phyloP scores from a whole-genome alignment of 2,888 invertebrate species.

The Lycocerus yunnanus region DNA sequence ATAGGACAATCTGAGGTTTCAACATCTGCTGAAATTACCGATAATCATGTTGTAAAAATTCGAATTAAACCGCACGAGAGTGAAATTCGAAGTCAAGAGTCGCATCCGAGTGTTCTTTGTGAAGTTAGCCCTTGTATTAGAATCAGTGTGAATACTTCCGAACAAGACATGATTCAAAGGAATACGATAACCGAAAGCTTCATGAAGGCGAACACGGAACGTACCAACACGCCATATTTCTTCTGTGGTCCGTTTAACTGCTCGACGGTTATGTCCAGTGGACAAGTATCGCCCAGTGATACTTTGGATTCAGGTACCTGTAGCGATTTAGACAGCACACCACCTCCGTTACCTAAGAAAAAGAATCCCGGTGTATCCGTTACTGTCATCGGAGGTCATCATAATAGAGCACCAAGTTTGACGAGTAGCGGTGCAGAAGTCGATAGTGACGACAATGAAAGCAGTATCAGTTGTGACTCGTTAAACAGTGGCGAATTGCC shows the following conservation, averaged over 20 bases:
- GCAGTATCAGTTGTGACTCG: conserved; percentile 82
- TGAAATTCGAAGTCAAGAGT: conserved; percentile 26
- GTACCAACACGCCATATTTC: conserved; percentile 53
- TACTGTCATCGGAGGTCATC: conserved; percentile 61
- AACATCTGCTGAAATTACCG: conserved; percentile 23
- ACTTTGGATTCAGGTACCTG: conserved; percentile 85
- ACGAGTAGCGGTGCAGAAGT: conserved; percentile 68
- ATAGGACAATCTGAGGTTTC: conserved; percentile 26
- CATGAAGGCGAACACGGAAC: conserved; percentile 37
- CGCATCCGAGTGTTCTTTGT: conserved; percentile 55
- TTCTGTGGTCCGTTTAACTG: conserved; percentile 66
- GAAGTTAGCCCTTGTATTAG: conserved; percentile 62
- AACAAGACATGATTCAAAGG: conserved; percentile 61
- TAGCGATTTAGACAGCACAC: conserved; percentile 79
- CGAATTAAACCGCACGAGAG: conserved; percentile 66
- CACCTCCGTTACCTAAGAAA: conserved; percentile 70
- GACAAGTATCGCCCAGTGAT: conserved; percentile 82
- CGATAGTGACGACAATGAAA: conserved; percentile 72
- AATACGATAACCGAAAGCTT: conserved; percentile 49
- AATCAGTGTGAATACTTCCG: conserved; percentile 59
- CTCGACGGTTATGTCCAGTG: conserved; percentile 70
- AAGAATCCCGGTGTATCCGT: conserved; percentile 61
- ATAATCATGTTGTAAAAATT: conserved; percentile 70
- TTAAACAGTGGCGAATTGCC: conserved; percentile 72
- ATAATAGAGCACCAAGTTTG: conserved; percentile 61